Percentiles rank a stretch among this genome's conserved stretches.
phyloP scores from a whole-genome alignment of 2,113 vertebrate genomes.

The Aphyosemion australe region DNA sequence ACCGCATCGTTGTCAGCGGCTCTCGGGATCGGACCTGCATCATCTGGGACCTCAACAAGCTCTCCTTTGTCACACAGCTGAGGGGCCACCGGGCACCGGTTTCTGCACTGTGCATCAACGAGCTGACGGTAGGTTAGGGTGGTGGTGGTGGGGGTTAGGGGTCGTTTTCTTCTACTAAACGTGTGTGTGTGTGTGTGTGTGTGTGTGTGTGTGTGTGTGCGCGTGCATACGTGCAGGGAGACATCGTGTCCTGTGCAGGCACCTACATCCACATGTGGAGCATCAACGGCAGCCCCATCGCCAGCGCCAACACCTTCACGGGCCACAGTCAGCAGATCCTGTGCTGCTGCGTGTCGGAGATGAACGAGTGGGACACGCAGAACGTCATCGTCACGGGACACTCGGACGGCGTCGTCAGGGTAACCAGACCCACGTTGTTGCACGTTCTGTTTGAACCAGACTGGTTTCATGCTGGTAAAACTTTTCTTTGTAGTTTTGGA shows the following conservation, averaged over 20 bases:
- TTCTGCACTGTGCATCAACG: slow-evolving; percentile 97
- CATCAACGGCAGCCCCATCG: slow-evolving; percentile 94
- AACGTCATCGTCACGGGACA: slow-evolving; percentile 97
- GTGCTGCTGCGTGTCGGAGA: slow-evolving; percentile 97
- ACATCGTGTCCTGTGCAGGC: slow-evolving; percentile 94
- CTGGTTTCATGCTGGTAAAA: no score
- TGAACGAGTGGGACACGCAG: slow-evolving; percentile 99
- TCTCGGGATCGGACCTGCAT: slow-evolving; percentile 97
- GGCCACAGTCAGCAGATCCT: slow-evolving; percentile 95
- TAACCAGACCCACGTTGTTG: slow-evolving; percentile 47
- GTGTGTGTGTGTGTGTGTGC: neutral
- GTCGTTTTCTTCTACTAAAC: no score
- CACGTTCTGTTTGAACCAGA: no score
- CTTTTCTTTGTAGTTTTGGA: slow-evolving; percentile 88
- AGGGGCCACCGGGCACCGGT: slow-evolving; percentile 93
- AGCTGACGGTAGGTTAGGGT: slow-evolving; percentile 86
- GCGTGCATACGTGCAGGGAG: slow-evolving; percentile 79
- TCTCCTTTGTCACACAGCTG: slow-evolving; percentile 95
- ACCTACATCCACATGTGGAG: slow-evolving; percentile 98
- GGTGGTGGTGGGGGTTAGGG: no score
- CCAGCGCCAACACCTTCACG: slow-evolving; percentile 96
- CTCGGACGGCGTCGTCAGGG: slow-evolving; percentile 95
- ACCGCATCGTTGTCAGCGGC: slow-evolving; percentile 96
- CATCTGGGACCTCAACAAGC: slow-evolving; percentile 98
- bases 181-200: no score